Conservation (phyloP, 2,888 invertebrate species). For the Eudiplozoon nipponicum region DNA sequence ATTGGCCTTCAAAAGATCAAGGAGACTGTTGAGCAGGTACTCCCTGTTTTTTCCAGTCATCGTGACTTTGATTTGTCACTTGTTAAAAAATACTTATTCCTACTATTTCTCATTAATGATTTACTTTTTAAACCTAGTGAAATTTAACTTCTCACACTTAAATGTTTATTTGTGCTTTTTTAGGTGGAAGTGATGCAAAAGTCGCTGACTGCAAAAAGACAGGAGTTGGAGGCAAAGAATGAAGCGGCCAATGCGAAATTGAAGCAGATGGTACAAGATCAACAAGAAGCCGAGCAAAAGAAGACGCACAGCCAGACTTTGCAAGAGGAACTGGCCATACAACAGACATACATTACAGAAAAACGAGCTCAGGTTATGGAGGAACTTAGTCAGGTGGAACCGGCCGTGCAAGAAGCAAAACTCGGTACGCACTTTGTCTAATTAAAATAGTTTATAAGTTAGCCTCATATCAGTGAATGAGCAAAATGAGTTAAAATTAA, state of each 20-base stretch:
- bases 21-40: constrained; percentile 89
- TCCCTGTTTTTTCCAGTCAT: too few species aligned
- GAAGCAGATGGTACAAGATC: constrained; percentile 76
- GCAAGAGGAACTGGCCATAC: constrained; percentile 43
- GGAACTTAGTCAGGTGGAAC: constrained; percentile 81
- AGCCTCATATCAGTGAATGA: too few species aligned
- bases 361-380: constrained; percentile 74
- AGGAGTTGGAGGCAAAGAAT: constrained; percentile 56
- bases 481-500: too few species aligned
- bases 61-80: too few species aligned
- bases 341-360: constrained; percentile 62
- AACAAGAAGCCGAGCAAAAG: constrained; percentile 91
- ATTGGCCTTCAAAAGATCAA: constrained; percentile 91
- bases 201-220: constrained; percentile 68
- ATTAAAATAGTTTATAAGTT: too few species aligned
- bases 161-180: too few species aligned
- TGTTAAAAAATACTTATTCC: too few species aligned
- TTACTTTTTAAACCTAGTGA: too few species aligned
- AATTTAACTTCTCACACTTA: too few species aligned
- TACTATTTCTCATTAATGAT: too few species aligned
- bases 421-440: constrained; percentile 36
- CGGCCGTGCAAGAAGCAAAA: constrained; percentile 90
- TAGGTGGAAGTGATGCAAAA: constrained; percentile 98
- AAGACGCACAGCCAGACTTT: constrained; percentile 89
- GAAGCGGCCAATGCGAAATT: constrained; percentile 94